Evolutionary conservation across 2,888 invertebrate genomes (phyloP), one percentile per base, ranked within the genome.

Genomic region (Phyllotreta striolata): DNA sequence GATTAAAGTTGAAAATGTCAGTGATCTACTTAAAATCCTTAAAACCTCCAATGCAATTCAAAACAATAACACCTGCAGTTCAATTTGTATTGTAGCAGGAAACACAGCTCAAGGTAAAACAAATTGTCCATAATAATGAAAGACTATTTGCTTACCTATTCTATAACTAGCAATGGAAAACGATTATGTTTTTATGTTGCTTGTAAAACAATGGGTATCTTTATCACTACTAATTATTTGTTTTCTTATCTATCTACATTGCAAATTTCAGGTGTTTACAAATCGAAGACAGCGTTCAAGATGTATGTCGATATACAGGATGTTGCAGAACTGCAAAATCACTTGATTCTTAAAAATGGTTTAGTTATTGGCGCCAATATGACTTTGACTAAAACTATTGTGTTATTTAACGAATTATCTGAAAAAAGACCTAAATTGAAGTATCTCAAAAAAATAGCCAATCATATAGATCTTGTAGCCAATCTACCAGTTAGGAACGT

Each of bases 81-180:
- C 86, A 71, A 76, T 24, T 24, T 24, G 24, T 24, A 24, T 92
- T 0, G 85, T 91, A 5, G 89, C 89, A 14, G 92, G 92, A 37
- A 91, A 92, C 75, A 92, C 92, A 0, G 90, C 89, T 3, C 87
- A 86, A 80, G 92, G 93, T 89, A 80, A 24, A 24, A 4, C 24
- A 37, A 91, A 92, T 92, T 0, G 90, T 89, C 3, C 87, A 86
- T 80, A 92, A 93, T 89, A 80, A 64, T 38, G 13, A 6, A 24
- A 1, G 7, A n/a, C n/a, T n/a, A 13, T 34, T 9, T 51, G 14
- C 46, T 6, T 43, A 43, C n/a, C 44, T n/a, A 44, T 40, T 6
- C 4, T 12, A 2, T 9, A 24, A 24, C 24, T 1, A 24, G 1
- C 24, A 24, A 1, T 3, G 4, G 24, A 24, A 24, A 24, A 24